phyloP scores from a whole-genome alignment of 2,888 invertebrate species.

The Cryptus armator region DNA sequence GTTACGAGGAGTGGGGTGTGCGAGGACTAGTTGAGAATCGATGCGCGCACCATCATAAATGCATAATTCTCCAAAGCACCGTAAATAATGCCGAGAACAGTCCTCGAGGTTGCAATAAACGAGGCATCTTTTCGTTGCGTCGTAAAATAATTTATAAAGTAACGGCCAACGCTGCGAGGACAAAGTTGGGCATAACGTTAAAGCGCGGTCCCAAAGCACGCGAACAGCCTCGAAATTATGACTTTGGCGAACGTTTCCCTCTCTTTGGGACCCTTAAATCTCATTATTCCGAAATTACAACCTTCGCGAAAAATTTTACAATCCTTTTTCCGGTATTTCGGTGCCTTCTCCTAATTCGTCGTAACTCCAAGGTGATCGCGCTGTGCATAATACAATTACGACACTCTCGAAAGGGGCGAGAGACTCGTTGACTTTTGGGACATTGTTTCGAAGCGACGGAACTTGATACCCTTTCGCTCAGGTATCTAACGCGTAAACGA shows the following conservation, averaged over 20 bases:
- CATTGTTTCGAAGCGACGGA: constrained; percentile 51
- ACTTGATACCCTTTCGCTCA: constrained; percentile 46
- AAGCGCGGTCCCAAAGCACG: constrained; percentile 25
- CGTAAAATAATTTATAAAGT: constrained; percentile 70
- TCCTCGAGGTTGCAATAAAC: constrained; percentile 51
- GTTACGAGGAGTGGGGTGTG: constrained; percentile 74
- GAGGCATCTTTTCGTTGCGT: constrained; percentile 57
- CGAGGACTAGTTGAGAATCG: constrained; percentile 19
- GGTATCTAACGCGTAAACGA: constrained; percentile 45
- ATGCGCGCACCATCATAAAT: constrained; percentile 48
- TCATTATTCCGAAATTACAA: constrained; percentile 60
- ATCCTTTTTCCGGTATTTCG: constrained; percentile 35
- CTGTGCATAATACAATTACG: constrained; percentile 38
- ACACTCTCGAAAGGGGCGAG: not conserved
- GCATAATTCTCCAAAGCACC: constrained; percentile 37
- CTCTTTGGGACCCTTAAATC: not conserved
- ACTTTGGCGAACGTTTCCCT: constrained; percentile 18
- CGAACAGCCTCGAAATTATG: constrained; percentile 61
- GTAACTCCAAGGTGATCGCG: constrained; percentile 7
- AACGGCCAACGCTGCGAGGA: constrained; percentile 43
- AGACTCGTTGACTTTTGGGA: not conserved
- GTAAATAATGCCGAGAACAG: constrained; percentile 53
- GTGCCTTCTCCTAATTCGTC: constrained; percentile 29
- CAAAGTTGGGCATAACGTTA: not conserved
- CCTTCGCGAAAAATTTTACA: constrained; percentile 48